Evolutionary conservation across 2,113 vertebrate genomes (phyloP).

Genomic region (Aythya baeri): DNA sequence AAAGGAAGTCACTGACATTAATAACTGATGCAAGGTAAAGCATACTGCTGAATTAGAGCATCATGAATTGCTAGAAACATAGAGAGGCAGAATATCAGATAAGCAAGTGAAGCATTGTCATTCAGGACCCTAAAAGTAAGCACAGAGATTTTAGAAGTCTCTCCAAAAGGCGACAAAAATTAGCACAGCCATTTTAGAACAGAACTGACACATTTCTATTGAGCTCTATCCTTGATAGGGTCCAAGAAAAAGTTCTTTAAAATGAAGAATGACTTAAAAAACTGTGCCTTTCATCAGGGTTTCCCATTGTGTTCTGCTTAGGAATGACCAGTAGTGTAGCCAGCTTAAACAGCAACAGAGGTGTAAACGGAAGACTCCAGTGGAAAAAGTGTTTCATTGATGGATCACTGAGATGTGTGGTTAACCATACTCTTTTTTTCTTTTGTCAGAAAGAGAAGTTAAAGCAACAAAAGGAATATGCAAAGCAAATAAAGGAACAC

Average conservation of each 20-base stretch:
- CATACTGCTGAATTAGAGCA: background rate
- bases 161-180: background rate
- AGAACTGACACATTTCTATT: background rate
- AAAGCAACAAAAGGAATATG: constrained; percentile 86
- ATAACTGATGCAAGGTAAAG: background rate
- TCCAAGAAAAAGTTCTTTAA: constrained; percentile 5
- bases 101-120: background rate
- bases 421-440: background rate
- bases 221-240: background rate
- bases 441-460: constrained; percentile 85
- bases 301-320: background rate
- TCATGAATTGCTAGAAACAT: background rate
- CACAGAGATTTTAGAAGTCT: background rate
- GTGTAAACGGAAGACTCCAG: background rate
- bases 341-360: background rate
- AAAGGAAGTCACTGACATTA: background rate
- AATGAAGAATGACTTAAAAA: background rate
- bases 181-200: background rate
- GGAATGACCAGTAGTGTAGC: background rate
- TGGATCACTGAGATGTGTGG: background rate
- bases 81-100: background rate
- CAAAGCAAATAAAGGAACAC: constrained; percentile 82
- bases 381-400: background rate
- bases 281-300: background rate
- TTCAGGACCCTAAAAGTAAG: background rate